A percentile compares a stretch with the other conserved stretches of the same genome.
These are phyloP conservation scores for Mythimna lalbum DNA, from an alignment of 2,888 invertebrate genomes.

Conservation along the genomic window DNA sequence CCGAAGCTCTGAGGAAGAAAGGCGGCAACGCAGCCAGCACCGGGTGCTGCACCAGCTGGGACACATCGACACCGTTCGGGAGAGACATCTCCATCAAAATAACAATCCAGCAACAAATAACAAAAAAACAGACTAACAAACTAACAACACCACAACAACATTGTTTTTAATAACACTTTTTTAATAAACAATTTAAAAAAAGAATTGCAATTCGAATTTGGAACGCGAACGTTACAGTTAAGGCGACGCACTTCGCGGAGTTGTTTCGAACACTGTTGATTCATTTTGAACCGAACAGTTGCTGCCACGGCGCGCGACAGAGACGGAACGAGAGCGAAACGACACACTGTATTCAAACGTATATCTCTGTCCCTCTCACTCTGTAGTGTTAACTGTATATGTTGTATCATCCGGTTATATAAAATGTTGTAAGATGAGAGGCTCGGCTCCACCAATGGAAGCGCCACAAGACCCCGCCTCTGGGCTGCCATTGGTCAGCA, in stretches of 20 bases:
- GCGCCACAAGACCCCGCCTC: conserved; percentile 77
- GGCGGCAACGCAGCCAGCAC: conserved; percentile 96
- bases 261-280: conserved; percentile 87
- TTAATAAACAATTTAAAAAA: conserved; percentile 54
- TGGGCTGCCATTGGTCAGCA: conserved; percentile 77
- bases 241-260: conserved; percentile 78
- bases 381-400: conserved; percentile 89
- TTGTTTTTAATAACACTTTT: conserved; percentile 53
- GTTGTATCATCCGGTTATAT: conserved; percentile 90
- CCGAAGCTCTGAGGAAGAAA: conserved; percentile 96
- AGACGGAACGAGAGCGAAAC: conserved; percentile 80
- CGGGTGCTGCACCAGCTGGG: conserved; percentile 96
- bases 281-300: conserved; percentile 85
- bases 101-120: conserved; percentile 61
- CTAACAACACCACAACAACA: conserved; percentile 62
- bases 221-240: conserved; percentile 72
- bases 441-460: conserved; percentile 77
- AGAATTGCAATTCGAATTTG: conserved; percentile 46
- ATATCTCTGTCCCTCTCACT: conserved; percentile 80
- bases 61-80: conserved; percentile 96
- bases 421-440: conserved; percentile 89
- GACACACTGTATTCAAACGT: conserved; percentile 85
- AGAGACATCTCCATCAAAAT: conserved; percentile 93
- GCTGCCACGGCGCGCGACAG: conserved; percentile 75
- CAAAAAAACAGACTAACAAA: conserved; percentile 51